These are phyloP conservation scores for Parascotia fuliginaria DNA, from an alignment of 2,888 invertebrate species.

Conservation along the genomic window DNA sequence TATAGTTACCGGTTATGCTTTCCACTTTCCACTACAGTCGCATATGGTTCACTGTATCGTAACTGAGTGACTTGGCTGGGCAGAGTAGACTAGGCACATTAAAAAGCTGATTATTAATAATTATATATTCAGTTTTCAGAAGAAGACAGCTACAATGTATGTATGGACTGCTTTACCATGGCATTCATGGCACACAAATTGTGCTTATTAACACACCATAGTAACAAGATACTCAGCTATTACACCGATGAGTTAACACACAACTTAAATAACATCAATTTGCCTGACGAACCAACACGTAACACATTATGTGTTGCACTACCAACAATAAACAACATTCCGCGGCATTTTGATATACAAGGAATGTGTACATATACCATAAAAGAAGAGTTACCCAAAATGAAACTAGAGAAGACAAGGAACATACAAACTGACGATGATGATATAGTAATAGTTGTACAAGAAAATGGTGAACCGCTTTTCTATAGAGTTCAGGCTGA, in stretches of 20 bases:
- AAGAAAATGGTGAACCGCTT: slow-evolving; percentile 48
- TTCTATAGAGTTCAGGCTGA: slow-evolving; percentile 45
- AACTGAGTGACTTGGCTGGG: no score
- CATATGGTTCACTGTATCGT: no score
- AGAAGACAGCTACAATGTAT: slow-evolving; percentile 61
- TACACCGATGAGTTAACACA: slow-evolving; percentile 58
- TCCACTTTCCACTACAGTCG: no score
- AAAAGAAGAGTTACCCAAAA: slow-evolving; percentile 5
- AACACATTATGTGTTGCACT: slow-evolving; percentile 63
- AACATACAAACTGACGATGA: slow-evolving; percentile 32
- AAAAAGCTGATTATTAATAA: neutral
- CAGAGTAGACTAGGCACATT: no score
- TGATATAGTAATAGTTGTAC: slow-evolving; percentile 56
- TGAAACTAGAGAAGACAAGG: neutral
- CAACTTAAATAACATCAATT: slow-evolving; percentile 51
- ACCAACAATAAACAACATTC: slow-evolving; percentile 44
- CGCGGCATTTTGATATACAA: slow-evolving; percentile 51
- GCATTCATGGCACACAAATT: slow-evolving; percentile 71
- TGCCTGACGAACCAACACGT: slow-evolving; percentile 40
- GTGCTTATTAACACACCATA: slow-evolving; percentile 55
- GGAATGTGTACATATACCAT: slow-evolving; percentile 41
- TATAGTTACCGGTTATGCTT: no score
- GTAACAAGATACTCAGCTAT: slow-evolving; percentile 60
- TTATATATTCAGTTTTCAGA: slow-evolving; percentile 56
- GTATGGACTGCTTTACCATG: slow-evolving; percentile 62